Evolutionary conservation across 2,113 vertebrate genomes (phyloP), one percentile per base, ranked within the genome.

Genomic region (Ascaphus truei): DNA sequence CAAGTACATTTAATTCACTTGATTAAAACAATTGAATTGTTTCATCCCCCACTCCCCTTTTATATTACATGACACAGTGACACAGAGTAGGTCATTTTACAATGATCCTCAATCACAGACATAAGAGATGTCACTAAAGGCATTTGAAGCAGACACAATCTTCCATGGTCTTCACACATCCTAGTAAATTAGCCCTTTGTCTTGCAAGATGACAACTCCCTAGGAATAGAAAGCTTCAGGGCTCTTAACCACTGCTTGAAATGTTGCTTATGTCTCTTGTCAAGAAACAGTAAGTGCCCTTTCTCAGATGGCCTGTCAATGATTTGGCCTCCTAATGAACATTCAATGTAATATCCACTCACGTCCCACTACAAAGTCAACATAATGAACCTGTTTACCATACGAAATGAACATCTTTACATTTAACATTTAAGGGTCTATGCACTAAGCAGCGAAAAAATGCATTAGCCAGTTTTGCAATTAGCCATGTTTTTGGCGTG

Each of bases 181-280:
- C 64, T 53, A 73, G 71, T 75, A 80, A 75, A 80, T 74, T 61
- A 81, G 64, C 72, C 68, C 45, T 69, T 72, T 65, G 56, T 72
- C 2, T 3, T 68, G 25, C 61, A 43, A 43, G 7, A 5, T 62
- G 65, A 73, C 79, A 81, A 65, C 52, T 73, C 56, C 25, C 50
- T 2, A 79, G 59, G 31, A 73, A 53, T 1, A 66, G 37, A 20
- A 53, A 67, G 57, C 72, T 53, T 55, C 48, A 73, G 45, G 68
- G 71, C 62, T 81, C 62, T 75, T 66, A 39, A 61, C 58, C 79
- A 76, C 71, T 26, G 55, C 41, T 58, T 43, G 65, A 56, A 74
- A 67, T 34, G 50, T 16, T 81, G 67, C 53, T 68, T 72, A 1
- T 30, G 48, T 20, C 59, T 66, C 65, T 72, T n/a, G 16, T 47